Base-by-base conservation (phyloP, 2,113 vertebrate genomes). In the Syngnathus typhle region DNA sequence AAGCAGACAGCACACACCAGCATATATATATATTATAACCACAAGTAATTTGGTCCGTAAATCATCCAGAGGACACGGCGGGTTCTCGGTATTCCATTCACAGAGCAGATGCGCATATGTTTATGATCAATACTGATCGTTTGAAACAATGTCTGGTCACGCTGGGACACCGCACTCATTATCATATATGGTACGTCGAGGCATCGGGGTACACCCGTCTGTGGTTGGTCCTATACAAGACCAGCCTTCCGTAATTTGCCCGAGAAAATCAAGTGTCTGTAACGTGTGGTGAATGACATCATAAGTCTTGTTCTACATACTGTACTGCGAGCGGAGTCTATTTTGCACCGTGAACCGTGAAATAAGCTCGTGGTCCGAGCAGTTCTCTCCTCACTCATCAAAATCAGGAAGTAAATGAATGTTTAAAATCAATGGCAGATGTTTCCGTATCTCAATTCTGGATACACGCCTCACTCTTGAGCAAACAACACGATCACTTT, bases 341-440 rank as follows among this genome's bases (percentile, higher is more conserved):
- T 75, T 76, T 75, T 75, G 68, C 71, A 71, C 75, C 61, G 71
- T 68, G 80, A 83, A 79, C 71, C 76, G 62, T 67, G 68, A 80
- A 86, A 85, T 72, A 52, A 58, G 64, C 46, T 60, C 60, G 72
- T 71, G 68, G 70, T 78, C 68, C 32, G 38, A 5, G 7, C 58
- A 47, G 46, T 71, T 78, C 67, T 58, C 63, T 69, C 19, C 23
- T 78, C 69, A 73, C 56, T 74, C 62, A 46, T 70, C 41, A 74
- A 70, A 84, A 69, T 65, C 75, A 66, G 56, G 64, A 68, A 66
- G 43, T 70, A n/a, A 47, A 81, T 60, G 65, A 64, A 69, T 43
- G 18, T 47, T 32, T 60, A 73, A 60, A 80, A 78, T 49, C 72
- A 59, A 38, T 84, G 78, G 49, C 74, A 82, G 79, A 81, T 84